Evolutionary conservation across 2,797 vertebrate genomes (phyloP).

Genomic region (Sylvia borin): DNA sequence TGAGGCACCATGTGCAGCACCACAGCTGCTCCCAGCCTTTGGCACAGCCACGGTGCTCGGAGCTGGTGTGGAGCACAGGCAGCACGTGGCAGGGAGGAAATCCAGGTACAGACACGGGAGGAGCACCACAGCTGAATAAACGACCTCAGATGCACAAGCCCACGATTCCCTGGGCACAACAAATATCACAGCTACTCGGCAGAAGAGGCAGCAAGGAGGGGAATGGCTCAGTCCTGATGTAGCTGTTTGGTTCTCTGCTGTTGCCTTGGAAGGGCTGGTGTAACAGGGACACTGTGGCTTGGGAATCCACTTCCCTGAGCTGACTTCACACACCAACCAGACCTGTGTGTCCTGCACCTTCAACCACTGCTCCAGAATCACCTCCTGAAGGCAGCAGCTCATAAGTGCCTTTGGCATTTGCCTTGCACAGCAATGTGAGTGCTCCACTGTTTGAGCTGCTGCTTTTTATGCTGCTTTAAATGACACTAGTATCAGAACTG

Average conservation of each 20-base stretch:
- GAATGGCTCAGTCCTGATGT: background rate
- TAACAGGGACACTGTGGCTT: background rate
- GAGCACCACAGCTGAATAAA: background rate
- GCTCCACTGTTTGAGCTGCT: background rate
- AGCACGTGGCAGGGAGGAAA: background rate
- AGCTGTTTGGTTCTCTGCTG: background rate
- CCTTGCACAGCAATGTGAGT: background rate
- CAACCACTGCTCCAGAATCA: background rate
- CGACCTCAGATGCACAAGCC: background rate
- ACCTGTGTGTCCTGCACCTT: background rate
- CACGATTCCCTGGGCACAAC: background rate
- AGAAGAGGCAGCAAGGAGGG: background rate
- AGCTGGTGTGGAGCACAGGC: background rate
- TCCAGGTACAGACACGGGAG: background rate
- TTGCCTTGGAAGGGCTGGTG: background rate
- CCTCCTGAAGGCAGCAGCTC: background rate
- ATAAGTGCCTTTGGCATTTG: background rate
- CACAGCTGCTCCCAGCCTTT: background rate
- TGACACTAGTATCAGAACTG: background rate
- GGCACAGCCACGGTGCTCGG: accelerated
- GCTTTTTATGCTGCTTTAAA: conserved; percentile 12
- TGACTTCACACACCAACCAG: background rate
- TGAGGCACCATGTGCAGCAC: background rate
- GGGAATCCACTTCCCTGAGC: background rate
- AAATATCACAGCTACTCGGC: background rate